These are phyloP conservation scores for Cerastis rubricosa DNA, from an alignment of 2,888 invertebrate species.

Conservation along the genomic window DNA sequence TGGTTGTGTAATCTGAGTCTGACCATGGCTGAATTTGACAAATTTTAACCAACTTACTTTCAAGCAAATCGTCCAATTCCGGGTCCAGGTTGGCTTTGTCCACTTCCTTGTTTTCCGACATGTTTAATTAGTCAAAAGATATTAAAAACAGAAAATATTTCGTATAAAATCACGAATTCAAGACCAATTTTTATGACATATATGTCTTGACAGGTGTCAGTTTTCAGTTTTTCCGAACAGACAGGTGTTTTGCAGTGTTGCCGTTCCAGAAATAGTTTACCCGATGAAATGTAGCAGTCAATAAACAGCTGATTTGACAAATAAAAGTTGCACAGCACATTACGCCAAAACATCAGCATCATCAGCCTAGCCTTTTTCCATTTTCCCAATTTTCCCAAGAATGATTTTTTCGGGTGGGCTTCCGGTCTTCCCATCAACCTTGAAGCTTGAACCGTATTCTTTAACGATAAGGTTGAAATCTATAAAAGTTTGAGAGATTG, in stretches of 20 bases:
- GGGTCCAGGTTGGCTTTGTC: conserved; percentile 89
- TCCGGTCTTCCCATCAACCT: no score
- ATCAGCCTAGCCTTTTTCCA: no score
- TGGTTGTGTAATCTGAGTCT: conserved; percentile 79
- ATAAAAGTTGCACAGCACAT: no score
- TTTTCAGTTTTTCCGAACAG: conserved; percentile 6
- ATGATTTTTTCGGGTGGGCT: no score
- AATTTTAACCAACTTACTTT: conserved; percentile 91
- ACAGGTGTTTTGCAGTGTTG: conserved; percentile 32
- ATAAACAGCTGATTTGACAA: no score
- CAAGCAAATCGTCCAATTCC: conserved; percentile 94
- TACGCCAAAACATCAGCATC: no score
- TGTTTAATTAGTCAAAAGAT: conserved; percentile 67
- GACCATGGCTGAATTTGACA: conserved; percentile 53
- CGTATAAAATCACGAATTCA: conserved; percentile 48
- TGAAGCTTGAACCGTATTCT: no score
- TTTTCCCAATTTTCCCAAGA: no score
- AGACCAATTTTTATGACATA: conserved; percentile 54
- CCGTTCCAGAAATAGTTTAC: conserved; percentile 4
- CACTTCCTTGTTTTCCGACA: conserved; percentile 86
- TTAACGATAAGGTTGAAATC: no score
- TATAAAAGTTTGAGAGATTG: no score
- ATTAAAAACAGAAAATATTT: conserved; percentile 61
- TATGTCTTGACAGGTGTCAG: conserved; percentile 33
- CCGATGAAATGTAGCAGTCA: background rate